Percentiles rank a stretch among this genome's conserved stretches.
phyloP scores from a whole-genome alignment of 2,113 vertebrate species.

The Periophthalmodon schlosseri region DNA sequence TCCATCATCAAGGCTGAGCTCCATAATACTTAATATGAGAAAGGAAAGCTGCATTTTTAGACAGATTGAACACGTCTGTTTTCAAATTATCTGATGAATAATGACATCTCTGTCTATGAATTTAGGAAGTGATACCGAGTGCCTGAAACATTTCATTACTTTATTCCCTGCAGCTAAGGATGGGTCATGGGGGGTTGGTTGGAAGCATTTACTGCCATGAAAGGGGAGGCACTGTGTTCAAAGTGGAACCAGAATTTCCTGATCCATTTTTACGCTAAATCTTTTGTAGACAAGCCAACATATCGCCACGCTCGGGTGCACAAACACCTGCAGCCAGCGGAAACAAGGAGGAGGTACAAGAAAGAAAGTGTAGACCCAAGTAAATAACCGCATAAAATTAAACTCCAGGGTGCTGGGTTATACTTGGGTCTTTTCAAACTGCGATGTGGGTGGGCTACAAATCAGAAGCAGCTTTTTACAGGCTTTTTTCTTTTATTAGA shows the following conservation, averaged over 20 bases:
- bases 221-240: slow-evolving; percentile 38
- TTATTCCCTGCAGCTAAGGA: slow-evolving; percentile 29
- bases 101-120: slow-evolving; percentile 10
- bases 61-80: not conserved
- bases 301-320: slow-evolving; percentile 43
- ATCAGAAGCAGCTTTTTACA: slow-evolving; percentile 62
- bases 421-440: slow-evolving; percentile 44
- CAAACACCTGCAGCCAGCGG: slow-evolving; percentile 66
- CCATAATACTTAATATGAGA: not conserved
- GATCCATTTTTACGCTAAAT: slow-evolving; percentile 64
- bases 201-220: slow-evolving; percentile 40
- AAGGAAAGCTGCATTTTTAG: not conserved
- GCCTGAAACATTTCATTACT: slow-evolving; percentile 29
- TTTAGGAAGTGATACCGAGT: slow-evolving; percentile 39
- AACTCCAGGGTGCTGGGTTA: slow-evolving; percentile 45
- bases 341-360: not conserved
- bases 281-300: slow-evolving; percentile 72
- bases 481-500: no score
- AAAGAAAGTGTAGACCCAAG: slow-evolving; percentile 38
- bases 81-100: slow-evolving; percentile 4
- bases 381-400: slow-evolving; percentile 70
- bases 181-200: slow-evolving; percentile 29
- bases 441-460: slow-evolving; percentile 74
- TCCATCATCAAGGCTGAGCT: no score
- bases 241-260: slow-evolving; percentile 70